Conservation (phyloP, 2,113 vertebrate genomes). For the Sebastes fasciatus region DNA sequence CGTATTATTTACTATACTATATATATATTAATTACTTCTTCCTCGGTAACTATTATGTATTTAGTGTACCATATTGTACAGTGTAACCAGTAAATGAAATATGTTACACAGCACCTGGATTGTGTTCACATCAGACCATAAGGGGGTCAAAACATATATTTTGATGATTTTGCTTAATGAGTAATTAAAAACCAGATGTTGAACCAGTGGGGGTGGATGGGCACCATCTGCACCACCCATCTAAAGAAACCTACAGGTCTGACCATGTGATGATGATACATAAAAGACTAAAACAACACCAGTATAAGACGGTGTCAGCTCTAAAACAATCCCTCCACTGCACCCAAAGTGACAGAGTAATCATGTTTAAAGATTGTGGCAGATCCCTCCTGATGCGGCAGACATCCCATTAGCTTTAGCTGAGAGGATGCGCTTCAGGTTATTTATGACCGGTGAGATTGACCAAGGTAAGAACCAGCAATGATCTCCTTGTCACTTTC, state of each 20-base stretch:
- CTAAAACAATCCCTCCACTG: constrained; percentile 3
- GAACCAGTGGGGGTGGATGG: constrained; percentile 3
- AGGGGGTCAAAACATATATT: background rate
- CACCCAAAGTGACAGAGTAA: constrained; percentile 32
- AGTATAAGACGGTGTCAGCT: background rate
- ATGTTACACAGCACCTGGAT: too few relatives aligned
- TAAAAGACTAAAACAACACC: background rate
- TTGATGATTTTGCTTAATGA: background rate
- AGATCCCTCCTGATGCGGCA: constrained; percentile 33
- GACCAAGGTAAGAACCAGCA: constrained; percentile 65
- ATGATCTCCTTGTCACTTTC: constrained; percentile 76
- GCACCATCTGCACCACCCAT: constrained; percentile 31
- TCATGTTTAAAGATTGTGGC: constrained; percentile 24
- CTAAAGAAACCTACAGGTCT: background rate
- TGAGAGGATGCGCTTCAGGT: constrained; percentile 52
- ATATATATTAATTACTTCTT: too few relatives aligned
- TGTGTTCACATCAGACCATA: background rate
- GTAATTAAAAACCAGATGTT: constrained; percentile 35
- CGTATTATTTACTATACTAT: background rate
- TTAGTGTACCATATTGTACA: too few relatives aligned
- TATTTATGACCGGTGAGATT: constrained; percentile 53
- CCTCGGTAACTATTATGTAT: background rate
- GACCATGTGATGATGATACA: constrained; percentile 26
- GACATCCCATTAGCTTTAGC: constrained; percentile 54
- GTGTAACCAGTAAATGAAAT: too few relatives aligned